These are phyloP conservation scores for Andrena minutula DNA, from an alignment of 2,888 invertebrate species.

Conservation along the genomic window DNA sequence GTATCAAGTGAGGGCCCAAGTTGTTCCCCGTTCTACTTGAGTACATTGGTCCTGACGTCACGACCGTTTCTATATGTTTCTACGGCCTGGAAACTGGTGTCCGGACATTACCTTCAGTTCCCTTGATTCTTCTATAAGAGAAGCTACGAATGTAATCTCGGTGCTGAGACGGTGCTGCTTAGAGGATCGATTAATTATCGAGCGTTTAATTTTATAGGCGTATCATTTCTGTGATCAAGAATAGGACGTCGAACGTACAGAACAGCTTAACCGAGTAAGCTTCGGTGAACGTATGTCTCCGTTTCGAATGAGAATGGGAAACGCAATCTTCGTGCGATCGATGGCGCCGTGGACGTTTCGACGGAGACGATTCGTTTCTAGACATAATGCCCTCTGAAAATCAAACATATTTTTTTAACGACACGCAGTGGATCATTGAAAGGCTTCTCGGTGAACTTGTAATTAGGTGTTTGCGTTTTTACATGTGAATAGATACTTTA, in stretches of 20 bases:
- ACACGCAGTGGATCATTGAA: conserved; percentile 4
- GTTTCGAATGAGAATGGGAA: not conserved
- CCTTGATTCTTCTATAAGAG: not conserved
- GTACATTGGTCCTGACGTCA: conserved; percentile 23
- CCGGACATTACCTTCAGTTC: conserved; percentile 7
- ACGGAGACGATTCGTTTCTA: conserved; percentile 9
- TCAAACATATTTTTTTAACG: conserved; percentile 29
- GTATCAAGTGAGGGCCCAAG: conserved; percentile 21
- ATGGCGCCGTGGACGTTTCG: not conserved
- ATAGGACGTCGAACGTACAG: conserved; percentile 10
- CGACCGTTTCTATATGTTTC: conserved; percentile 6
- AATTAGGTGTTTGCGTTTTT: conserved; percentile 16
- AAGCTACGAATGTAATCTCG: conserved; percentile 77
- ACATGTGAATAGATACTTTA: conserved; percentile 8
- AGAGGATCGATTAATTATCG: conserved; percentile 23
- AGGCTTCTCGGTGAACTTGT: conserved; percentile 6
- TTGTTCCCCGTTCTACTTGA: conserved; percentile 14
- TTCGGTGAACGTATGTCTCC: conserved; percentile 11
- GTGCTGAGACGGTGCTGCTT: conserved; percentile 70
- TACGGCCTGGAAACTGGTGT: conserved; percentile 4
- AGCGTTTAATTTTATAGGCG: conserved; percentile 46
- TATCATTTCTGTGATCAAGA: conserved; percentile 54
- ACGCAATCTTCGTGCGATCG: conserved; percentile 1
- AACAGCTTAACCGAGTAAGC: conserved; percentile 33
- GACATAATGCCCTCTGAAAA: conserved; percentile 2